These are phyloP conservation scores for Thalpophila matura DNA, from an alignment of 2,888 invertebrate genomes.

Conservation along the genomic window DNA sequence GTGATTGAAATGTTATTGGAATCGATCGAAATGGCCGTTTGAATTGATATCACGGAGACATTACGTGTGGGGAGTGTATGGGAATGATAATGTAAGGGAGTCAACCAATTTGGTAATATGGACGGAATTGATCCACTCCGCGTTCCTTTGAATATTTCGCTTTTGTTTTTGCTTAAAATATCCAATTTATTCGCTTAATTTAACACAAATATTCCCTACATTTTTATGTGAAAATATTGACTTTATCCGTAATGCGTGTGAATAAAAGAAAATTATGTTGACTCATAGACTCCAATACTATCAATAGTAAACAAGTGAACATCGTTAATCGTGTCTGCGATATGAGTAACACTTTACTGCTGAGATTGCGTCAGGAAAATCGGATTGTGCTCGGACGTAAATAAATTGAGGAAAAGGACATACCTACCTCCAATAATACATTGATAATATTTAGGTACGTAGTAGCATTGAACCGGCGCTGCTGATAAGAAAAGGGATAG, in stretches of 20 bases:
- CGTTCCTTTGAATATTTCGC: neutral
- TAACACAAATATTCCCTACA: neutral
- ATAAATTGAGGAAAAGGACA: conserved; percentile 40
- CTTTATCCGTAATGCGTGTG: neutral
- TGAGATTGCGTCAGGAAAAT: conserved; percentile 41
- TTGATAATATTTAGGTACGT: neutral
- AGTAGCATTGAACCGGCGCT: neutral
- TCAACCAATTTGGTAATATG: conserved; percentile 15
- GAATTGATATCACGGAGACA: conserved; percentile 22
- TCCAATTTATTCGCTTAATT: neutral
- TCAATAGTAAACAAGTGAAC: conserved; percentile 26
- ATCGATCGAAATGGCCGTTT: conserved; percentile 47
- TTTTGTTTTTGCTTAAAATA: neutral
- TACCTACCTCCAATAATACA: conserved; percentile 17
- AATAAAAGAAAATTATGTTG: conserved; percentile 12
- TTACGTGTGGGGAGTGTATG: conserved; percentile 30
- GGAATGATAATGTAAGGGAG: conserved; percentile 28
- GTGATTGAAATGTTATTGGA: conserved; percentile 65
- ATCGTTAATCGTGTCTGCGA: conserved; percentile 19
- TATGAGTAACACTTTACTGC: conserved; percentile 20
- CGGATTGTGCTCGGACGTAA: conserved; percentile 36
- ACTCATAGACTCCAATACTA: conserved; percentile 17
- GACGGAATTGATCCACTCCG: conserved; percentile 15
- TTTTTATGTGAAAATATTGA: neutral
- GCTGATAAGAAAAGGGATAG: conserved; percentile 18